A percentile compares a stretch with the other conserved stretches of the same genome.
These are phyloP conservation scores for Melanogrammus aeglefinus DNA, from an alignment of 2,797 vertebrate species.

Conservation along the genomic window DNA sequence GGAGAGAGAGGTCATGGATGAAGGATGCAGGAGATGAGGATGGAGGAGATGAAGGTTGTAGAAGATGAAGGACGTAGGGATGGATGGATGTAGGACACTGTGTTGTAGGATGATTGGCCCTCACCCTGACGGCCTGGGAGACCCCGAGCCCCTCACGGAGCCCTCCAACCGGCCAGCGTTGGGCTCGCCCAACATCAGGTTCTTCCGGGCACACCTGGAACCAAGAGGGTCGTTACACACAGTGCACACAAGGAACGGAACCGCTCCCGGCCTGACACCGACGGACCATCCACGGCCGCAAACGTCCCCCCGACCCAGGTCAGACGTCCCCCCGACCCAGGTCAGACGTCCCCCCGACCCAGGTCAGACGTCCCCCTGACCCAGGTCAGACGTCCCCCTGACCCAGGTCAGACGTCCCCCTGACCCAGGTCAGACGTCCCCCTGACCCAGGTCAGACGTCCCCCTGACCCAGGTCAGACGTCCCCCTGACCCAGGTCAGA, in stretches of 20 bases:
- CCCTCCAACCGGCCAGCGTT: constrained; percentile 81
- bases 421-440: no score
- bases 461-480: no score
- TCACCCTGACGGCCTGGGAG: constrained; percentile 91
- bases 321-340: no score
- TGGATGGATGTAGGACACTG: not conserved
- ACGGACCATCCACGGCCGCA: no score
- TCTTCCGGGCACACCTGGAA: constrained; percentile 87
- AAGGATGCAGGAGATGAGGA: not conserved
- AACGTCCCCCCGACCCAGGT: no score
- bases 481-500: no score
- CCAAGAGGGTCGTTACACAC: not conserved
- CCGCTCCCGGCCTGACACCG: no score
- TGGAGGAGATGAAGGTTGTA: not conserved
- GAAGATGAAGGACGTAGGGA: not conserved
- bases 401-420: no score
- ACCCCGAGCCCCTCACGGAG: constrained; percentile 84
- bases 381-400: no score
- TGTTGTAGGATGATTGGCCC: constrained; percentile 22
- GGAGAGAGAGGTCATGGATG: constrained; percentile 4
- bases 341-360: no score
- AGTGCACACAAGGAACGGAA: not conserved
- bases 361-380: no score
- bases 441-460: no score
- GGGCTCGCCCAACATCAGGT: constrained; percentile 85